Evolutionary conservation across 2,888 invertebrate species (phyloP).

Genomic region (Tryphoninae sp.): DNA sequence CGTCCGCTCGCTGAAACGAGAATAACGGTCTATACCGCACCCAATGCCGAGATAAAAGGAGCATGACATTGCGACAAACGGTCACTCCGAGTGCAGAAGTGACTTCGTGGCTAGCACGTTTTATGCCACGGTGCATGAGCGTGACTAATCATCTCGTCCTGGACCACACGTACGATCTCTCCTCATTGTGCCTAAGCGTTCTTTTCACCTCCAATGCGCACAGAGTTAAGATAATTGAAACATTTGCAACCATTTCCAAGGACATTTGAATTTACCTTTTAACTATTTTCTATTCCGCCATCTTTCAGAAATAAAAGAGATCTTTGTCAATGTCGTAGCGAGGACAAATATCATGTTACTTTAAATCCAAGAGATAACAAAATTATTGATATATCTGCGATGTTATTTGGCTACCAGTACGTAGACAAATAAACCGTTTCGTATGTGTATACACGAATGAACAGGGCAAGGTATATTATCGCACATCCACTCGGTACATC

Average conservation of each 20-base stretch:
- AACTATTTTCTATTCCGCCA: too few species aligned
- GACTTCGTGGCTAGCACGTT: constrained; percentile 42
- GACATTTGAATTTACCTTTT: not conserved
- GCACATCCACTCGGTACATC: not conserved
- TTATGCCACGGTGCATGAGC: constrained; percentile 55
- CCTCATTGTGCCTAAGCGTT: constrained; percentile 22
- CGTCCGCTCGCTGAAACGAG: constrained; percentile 45
- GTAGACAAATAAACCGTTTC: not conserved
- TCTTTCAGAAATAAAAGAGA: too few species aligned
- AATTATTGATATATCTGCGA: too few species aligned
- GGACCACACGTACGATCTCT: constrained; percentile 59
- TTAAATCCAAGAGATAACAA: too few species aligned
- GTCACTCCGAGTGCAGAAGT: constrained; percentile 27
- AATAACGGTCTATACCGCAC: constrained; percentile 37
- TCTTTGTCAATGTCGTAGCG: too few species aligned
- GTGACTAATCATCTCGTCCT: constrained; percentile 58
- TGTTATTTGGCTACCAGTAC: not conserved
- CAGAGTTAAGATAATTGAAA: constrained; percentile 2
- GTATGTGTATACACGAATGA: not conserved
- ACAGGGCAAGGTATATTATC: not conserved
- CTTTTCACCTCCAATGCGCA: not conserved
- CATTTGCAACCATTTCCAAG: constrained; percentile 24
- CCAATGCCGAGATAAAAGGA: constrained; percentile 47
- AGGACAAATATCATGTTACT: too few species aligned
- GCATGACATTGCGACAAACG: constrained; percentile 59